A percentile compares a stretch with the other conserved stretches of the same genome.
phyloP scores from a whole-genome alignment of 2,797 vertebrate species.

The Brachyrhaphis roseni region DNA sequence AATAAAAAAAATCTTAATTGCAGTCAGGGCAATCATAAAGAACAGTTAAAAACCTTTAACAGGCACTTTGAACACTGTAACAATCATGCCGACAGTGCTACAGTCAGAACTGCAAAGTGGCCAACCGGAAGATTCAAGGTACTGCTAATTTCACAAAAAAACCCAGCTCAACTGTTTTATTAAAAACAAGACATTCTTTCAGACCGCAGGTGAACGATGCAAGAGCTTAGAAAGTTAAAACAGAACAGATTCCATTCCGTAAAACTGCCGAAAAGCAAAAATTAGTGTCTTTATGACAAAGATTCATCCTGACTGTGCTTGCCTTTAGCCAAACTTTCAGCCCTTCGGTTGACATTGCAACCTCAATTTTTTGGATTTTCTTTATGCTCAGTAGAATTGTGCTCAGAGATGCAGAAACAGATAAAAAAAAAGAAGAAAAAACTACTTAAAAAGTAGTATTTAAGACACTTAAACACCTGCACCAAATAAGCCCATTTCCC shows the following conservation, averaged over 20 bases:
- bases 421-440: background rate
- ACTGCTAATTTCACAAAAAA: background rate
- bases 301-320: background rate
- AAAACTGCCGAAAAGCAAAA: background rate
- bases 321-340: background rate
- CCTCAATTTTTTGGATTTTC: background rate
- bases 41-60: background rate
- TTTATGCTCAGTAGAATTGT: background rate
- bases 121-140: background rate
- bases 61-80: background rate
- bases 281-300: background rate
- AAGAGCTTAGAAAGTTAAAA: constrained; percentile 1
- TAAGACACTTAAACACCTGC: background rate
- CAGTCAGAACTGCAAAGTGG: background rate
- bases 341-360: background rate
- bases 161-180: constrained; percentile 8
- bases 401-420: background rate
- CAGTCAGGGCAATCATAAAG: background rate
- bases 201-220: background rate
- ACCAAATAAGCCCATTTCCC: background rate
- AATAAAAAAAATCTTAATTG: background rate
- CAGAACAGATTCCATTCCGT: background rate
- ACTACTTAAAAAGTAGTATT: background rate
- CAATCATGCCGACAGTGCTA: too few relatives aligned
- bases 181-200: constrained; percentile 4